Percentiles rank a stretch among this genome's conserved stretches.
Conservation (phyloP, 2,113 vertebrate species). For the Ondatra zibethicus region DNA sequence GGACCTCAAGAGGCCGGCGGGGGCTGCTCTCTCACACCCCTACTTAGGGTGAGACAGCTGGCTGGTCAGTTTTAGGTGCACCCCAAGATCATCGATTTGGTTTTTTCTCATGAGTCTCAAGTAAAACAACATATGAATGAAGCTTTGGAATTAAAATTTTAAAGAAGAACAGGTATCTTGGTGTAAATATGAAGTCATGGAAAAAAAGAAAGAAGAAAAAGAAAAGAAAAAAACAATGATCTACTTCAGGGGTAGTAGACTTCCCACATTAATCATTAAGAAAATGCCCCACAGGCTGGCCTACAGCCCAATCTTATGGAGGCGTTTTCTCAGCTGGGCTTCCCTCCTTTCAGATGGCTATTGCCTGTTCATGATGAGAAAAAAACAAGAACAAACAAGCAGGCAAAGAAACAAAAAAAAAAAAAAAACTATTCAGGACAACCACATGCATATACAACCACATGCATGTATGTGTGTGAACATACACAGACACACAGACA, state of each 20-base stretch:
- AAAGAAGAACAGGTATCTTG: neutral
- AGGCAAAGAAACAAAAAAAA: neutral
- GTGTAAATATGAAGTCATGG: slow-evolving; percentile 21
- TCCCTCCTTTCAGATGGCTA: neutral
- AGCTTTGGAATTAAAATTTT: slow-evolving; percentile 35
- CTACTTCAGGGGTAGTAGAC: neutral
- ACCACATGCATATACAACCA: too few species aligned
- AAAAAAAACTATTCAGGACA: neutral
- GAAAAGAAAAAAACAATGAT: neutral
- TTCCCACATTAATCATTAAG: neutral
- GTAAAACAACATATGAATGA: neutral
- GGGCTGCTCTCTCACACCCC: neutral
- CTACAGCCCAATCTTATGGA: neutral
- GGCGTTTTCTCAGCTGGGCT: neutral
- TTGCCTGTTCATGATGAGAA: neutral
- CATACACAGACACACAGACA: neutral
- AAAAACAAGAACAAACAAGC: neutral
- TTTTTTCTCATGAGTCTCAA: neutral
- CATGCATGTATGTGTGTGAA: neutral
- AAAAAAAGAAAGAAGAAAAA: neutral
- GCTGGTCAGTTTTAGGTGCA: neutral
- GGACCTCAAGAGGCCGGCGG: neutral
- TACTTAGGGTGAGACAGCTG: neutral
- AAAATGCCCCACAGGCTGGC: neutral
- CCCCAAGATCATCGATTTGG: too few species aligned